phyloP scores from a whole-genome alignment of 2,113 vertebrate species.

The Sisor rabdophorus region DNA sequence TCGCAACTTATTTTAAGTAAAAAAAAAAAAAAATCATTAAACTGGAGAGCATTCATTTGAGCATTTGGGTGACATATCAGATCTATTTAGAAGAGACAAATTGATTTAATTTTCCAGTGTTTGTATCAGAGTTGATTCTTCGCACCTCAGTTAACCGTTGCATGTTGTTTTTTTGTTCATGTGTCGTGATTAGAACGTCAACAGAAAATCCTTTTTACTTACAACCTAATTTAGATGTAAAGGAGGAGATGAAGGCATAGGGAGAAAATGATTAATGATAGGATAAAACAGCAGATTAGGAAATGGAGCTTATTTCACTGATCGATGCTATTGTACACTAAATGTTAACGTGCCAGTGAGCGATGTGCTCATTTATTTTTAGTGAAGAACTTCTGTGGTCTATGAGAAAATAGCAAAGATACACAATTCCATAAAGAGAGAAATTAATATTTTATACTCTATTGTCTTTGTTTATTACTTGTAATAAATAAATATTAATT shows the following conservation, averaged over 20 bases:
- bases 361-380: not conserved
- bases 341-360: slow-evolving; percentile 34
- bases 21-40: slow-evolving; percentile 57
- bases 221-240: slow-evolving; percentile 64
- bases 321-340: slow-evolving; percentile 51
- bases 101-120: slow-evolving; percentile 68
- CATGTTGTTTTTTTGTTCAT: slow-evolving; percentile 40
- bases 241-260: slow-evolving; percentile 45
- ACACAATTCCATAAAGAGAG: not conserved
- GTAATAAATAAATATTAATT: too few species aligned
- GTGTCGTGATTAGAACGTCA: slow-evolving; percentile 45
- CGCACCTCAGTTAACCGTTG: slow-evolving; percentile 58
- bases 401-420: not conserved
- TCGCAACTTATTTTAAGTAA: slow-evolving; percentile 54
- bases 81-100: slow-evolving; percentile 65
- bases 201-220: slow-evolving; percentile 41
- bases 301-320: slow-evolving; percentile 45
- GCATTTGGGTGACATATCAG: slow-evolving; percentile 56
- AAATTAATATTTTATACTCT: not conserved
- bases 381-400: not conserved
- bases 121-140: slow-evolving; percentile 62
- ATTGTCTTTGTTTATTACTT: too few species aligned
- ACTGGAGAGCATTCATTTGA: slow-evolving; percentile 58
- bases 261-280: slow-evolving; percentile 46
- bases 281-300: slow-evolving; percentile 56